Evolutionary conservation across 2,888 invertebrate species (phyloP).

Genomic region (Thalpophila matura): DNA sequence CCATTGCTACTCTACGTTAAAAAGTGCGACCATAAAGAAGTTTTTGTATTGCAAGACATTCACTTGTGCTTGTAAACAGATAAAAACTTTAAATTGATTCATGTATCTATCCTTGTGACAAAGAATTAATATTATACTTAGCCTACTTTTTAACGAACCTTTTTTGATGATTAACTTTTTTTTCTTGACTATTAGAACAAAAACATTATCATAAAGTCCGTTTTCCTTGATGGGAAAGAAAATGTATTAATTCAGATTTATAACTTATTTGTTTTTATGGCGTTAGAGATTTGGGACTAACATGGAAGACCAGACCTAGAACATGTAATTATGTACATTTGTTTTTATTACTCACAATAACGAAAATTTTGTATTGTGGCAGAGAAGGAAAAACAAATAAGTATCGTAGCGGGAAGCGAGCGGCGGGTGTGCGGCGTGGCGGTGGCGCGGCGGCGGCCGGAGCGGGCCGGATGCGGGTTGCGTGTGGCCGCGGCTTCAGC

Average conservation of each 20-base stretch:
- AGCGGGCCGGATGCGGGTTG: conserved; percentile 68
- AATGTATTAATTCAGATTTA: conserved; percentile 43
- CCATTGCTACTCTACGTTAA: conserved; percentile 25
- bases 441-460: conserved; percentile 44
- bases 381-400: conserved; percentile 12
- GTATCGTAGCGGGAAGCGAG: conserved; percentile 46
- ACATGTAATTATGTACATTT: not conserved
- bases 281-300: not conserved
- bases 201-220: not conserved
- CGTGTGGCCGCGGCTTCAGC: conserved; percentile 81
- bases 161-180: not conserved
- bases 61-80: conserved; percentile 20
- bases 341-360: not conserved
- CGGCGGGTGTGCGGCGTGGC: conserved; percentile 34
- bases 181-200: not conserved
- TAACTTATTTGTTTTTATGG: conserved; percentile 15
- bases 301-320: not conserved
- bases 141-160: too few species aligned
- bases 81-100: conserved; percentile 43
- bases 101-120: not conserved
- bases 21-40: conserved; percentile 40
- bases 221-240: conserved; percentile 6
- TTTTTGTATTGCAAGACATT: conserved; percentile 30
- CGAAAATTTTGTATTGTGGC: conserved; percentile 4
- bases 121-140: too few species aligned